These are phyloP conservation scores for Poeciliopsis occidentalis DNA, from an alignment of 2,113 vertebrate genomes.

Conservation along the genomic window DNA sequence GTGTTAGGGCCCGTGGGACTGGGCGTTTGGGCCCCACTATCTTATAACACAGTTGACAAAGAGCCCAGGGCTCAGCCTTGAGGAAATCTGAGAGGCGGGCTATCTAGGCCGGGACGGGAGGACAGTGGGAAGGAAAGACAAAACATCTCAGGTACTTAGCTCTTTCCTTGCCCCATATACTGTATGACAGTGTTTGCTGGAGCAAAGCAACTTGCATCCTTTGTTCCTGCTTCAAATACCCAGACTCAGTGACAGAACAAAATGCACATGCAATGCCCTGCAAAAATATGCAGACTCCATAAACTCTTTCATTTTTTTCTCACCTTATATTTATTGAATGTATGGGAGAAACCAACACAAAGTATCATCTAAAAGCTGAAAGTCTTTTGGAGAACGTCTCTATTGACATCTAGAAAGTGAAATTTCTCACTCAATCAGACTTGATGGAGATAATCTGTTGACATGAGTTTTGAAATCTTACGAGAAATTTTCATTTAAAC, in stretches of 20 bases:
- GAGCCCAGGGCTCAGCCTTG: constrained; percentile 70
- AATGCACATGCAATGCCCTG: not conserved
- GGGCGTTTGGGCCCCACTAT: constrained; percentile 77
- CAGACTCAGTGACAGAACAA: not conserved
- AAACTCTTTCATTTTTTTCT: not conserved
- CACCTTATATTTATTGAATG: not conserved
- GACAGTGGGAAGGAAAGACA: constrained; percentile 53
- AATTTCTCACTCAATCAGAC: no score
- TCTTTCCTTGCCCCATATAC: constrained; percentile 39
- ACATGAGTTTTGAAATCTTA: no score
- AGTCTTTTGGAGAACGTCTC: not conserved
- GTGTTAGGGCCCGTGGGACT: constrained; percentile 75
- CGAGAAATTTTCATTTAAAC: no score
- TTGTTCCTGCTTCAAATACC: not conserved
- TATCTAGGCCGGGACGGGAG: constrained; percentile 70
- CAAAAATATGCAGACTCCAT: not conserved
- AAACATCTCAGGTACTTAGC: constrained; percentile 56
- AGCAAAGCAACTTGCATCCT: not conserved
- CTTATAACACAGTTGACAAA: constrained; percentile 78
- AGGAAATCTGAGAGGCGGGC: constrained; percentile 77
- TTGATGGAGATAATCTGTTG: no score
- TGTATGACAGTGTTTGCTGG: not conserved
- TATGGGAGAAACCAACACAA: not conserved
- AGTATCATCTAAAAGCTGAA: not conserved
- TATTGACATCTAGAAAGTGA: no score